These are phyloP conservation scores for Elysia crispata DNA, from an alignment of 2,888 invertebrate species.

Conservation along the genomic window DNA sequence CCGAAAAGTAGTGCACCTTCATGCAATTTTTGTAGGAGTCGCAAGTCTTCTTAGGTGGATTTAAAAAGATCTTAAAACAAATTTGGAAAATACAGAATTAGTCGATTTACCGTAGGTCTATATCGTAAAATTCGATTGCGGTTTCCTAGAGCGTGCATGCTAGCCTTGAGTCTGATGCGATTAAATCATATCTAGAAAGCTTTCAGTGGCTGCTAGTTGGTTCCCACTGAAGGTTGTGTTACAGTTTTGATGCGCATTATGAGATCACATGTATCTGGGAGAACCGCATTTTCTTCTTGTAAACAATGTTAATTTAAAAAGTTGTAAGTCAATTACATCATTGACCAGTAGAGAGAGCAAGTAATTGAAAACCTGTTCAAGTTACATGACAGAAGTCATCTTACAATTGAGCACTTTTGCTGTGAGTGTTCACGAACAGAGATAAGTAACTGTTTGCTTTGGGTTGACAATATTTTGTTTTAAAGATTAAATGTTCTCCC, in stretches of 20 bases:
- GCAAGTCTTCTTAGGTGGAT: no score
- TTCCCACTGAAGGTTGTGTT: neutral
- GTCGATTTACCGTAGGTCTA: no score
- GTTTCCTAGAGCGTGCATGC: neutral
- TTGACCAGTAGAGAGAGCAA: neutral
- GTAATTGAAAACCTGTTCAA: no score
- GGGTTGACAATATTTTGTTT: neutral
- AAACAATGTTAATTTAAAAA: neutral
- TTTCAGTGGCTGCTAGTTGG: neutral
- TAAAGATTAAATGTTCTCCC: slow-evolving; percentile 1
- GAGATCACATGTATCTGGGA: no score
- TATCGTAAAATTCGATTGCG: neutral
- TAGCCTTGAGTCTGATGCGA: neutral
- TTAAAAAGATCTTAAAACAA: no score
- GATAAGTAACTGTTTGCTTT: neutral
- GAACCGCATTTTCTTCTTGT: no score
- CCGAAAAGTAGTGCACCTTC: no score
- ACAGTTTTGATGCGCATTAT: neutral
- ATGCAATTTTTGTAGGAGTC: no score
- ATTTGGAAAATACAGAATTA: no score
- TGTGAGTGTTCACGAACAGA: neutral
- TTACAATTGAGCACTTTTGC: neutral
- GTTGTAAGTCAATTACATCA: neutral
- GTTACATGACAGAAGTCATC: neutral
- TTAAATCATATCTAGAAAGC: neutral